Evolutionary conservation across 2,113 vertebrate species (phyloP).

Genomic region (Cisticola juncidis): DNA sequence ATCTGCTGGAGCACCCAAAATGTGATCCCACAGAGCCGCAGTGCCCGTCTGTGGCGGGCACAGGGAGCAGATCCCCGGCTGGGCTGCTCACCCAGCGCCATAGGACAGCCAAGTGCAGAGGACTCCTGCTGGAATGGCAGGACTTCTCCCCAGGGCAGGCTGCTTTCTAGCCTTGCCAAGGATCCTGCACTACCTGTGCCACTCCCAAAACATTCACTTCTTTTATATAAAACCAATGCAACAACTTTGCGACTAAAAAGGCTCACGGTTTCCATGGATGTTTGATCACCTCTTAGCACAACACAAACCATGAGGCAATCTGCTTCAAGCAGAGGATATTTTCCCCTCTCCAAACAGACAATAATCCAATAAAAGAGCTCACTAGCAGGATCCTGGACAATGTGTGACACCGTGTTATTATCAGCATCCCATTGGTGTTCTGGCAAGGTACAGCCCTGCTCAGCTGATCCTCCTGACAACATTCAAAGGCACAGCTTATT

Average conservation of each 20-base stretch:
- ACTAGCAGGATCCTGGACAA: neutral
- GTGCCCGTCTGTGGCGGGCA: neutral
- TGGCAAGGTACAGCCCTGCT: neutral
- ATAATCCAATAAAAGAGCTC: neutral
- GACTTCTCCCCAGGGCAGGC: neutral
- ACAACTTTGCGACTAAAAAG: neutral
- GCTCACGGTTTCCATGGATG: neutral
- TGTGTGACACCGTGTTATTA: neutral
- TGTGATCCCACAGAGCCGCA: fast-evolving
- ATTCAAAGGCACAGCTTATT: neutral
- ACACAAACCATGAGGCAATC: neutral
- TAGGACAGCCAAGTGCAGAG: neutral
- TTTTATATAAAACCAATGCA: neutral
- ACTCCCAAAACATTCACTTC: neutral
- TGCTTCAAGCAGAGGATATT: neutral
- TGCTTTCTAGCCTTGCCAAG: neutral
- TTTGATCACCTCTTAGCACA: neutral
- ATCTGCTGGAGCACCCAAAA: fast-evolving
- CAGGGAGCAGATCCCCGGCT: neutral
- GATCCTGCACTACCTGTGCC: neutral
- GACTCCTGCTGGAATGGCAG: neutral
- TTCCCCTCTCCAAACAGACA: neutral
- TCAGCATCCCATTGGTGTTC: neutral
- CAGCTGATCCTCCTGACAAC: neutral
- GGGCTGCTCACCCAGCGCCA: fast-evolving